A percentile compares a stretch with the other conserved stretches of the same genome.
phyloP scores from a whole-genome alignment of 2,797 vertebrate species.

The Sarcoramphus papa region DNA sequence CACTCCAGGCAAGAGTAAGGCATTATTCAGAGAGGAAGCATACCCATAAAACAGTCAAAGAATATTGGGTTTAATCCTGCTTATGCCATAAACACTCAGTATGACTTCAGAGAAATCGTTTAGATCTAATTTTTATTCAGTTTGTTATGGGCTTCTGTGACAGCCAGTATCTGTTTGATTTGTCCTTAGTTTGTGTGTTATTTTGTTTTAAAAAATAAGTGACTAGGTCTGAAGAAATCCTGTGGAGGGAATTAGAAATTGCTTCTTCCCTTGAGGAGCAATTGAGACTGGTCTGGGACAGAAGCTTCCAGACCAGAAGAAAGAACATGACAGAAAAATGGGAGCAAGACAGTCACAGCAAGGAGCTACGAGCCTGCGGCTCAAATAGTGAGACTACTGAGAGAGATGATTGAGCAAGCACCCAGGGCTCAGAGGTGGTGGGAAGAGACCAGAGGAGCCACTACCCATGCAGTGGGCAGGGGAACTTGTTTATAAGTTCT shows the following conservation, averaged over 20 bases:
- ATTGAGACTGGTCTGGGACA: not conserved
- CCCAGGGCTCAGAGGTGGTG: not conserved
- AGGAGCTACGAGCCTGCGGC: not conserved
- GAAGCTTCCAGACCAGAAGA: slow-evolving; percentile 38
- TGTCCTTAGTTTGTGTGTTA: not conserved
- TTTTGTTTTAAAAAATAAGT: slow-evolving; percentile 1
- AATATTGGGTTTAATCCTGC: not conserved
- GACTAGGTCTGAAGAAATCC: slow-evolving; percentile 27
- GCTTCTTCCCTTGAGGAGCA: slow-evolving; percentile 38
- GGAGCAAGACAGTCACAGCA: not conserved
- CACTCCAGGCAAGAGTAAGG: not conserved
- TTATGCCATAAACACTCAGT: slow-evolving; percentile 14
- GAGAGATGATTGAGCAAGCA: not conserved
- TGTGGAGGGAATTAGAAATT: slow-evolving; percentile 25
- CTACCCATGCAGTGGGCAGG: not conserved
- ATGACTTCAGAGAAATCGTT: slow-evolving; percentile 7
- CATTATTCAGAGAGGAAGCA: slow-evolving; percentile 19
- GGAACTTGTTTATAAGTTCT: not conserved
- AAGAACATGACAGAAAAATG: slow-evolving; percentile 15
- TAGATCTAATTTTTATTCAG: not conserved
- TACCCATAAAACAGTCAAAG: not conserved
- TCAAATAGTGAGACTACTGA: not conserved
- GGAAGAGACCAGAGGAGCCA: not conserved
- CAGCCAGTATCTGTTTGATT: slow-evolving; percentile 18
- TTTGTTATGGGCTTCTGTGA: not conserved